These are phyloP conservation scores for Machaerirhynchus nigripectus DNA, from an alignment of 2,113 vertebrate species.

Conservation along the genomic window DNA sequence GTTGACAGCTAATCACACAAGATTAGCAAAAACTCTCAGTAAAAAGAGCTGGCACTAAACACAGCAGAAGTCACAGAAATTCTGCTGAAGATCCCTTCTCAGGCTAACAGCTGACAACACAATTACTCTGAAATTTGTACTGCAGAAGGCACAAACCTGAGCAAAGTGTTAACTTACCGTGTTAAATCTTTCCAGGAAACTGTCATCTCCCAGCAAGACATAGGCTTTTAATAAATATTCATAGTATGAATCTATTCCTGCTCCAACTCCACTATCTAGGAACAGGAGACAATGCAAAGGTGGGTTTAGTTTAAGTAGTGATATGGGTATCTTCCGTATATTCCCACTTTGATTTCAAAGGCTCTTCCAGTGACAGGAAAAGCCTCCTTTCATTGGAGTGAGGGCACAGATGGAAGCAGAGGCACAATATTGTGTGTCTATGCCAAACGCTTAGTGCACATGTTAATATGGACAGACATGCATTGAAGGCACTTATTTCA, in stretches of 20 bases:
- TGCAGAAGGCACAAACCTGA: not conserved
- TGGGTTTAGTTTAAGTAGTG: not conserved
- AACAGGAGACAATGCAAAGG: conserved; percentile 8
- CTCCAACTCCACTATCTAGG: conserved; percentile 95
- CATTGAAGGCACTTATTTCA: not conserved
- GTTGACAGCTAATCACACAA: not conserved
- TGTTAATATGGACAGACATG: not conserved
- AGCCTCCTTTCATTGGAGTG: not conserved
- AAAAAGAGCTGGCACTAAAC: not conserved
- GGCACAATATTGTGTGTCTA: not conserved
- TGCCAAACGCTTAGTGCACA: not conserved
- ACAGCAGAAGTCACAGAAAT: not conserved
- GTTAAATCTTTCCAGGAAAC: conserved; percentile 95
- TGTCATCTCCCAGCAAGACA: conserved; percentile 93
- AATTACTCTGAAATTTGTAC: not conserved
- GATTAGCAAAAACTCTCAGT: not conserved
- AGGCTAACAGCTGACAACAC: not conserved
- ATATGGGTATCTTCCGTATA: not conserved
- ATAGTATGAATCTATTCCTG: conserved; percentile 97
- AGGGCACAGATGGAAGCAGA: not conserved
- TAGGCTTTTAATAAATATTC: conserved; percentile 98
- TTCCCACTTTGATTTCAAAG: not conserved
- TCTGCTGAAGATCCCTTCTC: not conserved
- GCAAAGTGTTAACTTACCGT: conserved; percentile 81
- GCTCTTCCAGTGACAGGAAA: not conserved